A percentile compares a stretch with the other conserved stretches of the same genome.
phyloP scores from a whole-genome alignment of 2,113 vertebrate genomes.

The Peucedramus taeniatus region DNA sequence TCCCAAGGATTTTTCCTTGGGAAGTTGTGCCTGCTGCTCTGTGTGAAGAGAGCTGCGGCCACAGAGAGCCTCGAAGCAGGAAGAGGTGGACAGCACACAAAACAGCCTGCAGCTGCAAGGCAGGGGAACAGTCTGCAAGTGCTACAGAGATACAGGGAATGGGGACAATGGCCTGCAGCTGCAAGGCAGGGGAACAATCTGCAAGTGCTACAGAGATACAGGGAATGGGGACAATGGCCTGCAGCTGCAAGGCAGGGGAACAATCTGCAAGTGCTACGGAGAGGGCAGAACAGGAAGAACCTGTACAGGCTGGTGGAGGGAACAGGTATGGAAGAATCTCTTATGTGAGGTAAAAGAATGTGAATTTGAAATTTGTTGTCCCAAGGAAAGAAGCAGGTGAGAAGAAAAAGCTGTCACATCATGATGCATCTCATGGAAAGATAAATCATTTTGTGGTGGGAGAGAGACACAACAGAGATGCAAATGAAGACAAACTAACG shows the following conservation, averaged over 20 bases:
- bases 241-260: rapidly evolving
- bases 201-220: not conserved
- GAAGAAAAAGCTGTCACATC: not conserved
- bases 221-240: not conserved
- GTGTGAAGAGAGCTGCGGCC: too few species aligned
- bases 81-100: not conserved
- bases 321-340: not conserved
- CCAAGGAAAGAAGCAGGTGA: not conserved
- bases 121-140: not conserved
- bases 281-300: not conserved
- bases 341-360: not conserved
- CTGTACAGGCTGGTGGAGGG: not conserved
- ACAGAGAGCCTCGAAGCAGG: too few species aligned
- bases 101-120: rapidly evolving
- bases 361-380: not conserved
- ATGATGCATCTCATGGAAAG: not conserved
- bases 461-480: not conserved
- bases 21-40: too few species aligned
- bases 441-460: not conserved
- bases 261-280: rapidly evolving
- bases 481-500: not conserved
- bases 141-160: not conserved
- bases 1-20: too few species aligned
- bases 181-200: rapidly evolving
- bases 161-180: not conserved